A percentile compares a stretch with the other conserved stretches of the same genome.
These are phyloP conservation scores for Tangara arthus DNA, from an alignment of 2,797 vertebrate genomes.

Conservation along the genomic window DNA sequence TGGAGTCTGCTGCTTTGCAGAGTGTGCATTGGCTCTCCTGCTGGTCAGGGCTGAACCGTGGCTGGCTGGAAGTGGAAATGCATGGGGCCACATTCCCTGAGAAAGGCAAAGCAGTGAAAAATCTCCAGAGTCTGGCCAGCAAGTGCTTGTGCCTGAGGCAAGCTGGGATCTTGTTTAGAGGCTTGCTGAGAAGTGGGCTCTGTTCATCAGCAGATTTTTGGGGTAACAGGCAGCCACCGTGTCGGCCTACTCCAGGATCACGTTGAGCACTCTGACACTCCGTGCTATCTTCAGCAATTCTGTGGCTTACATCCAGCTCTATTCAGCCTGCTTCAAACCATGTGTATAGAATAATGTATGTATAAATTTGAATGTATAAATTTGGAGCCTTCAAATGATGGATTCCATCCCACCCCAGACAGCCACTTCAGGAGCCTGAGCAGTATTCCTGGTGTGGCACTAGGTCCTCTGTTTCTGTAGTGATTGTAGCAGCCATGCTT, in stretches of 20 bases:
- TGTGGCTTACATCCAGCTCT: background rate
- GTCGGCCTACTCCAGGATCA: background rate
- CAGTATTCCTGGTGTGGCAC: background rate
- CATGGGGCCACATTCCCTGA: fast-evolving
- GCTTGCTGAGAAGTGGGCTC: background rate
- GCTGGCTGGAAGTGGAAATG: background rate
- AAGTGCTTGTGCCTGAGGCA: background rate
- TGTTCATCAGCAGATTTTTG: background rate
- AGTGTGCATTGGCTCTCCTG: fast-evolving
- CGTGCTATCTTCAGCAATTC: background rate
- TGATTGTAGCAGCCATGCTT: fast-evolving
- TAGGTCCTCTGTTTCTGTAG: background rate
- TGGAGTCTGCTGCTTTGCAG: background rate
- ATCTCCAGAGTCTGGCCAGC: background rate
- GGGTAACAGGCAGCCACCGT: fast-evolving
- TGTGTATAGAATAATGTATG: background rate
- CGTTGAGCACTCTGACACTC: background rate
- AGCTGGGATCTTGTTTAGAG: background rate
- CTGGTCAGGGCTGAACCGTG: background rate
- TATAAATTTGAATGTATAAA: background rate
- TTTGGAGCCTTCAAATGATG: background rate
- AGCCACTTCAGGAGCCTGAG: background rate
- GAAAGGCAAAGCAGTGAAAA: background rate
- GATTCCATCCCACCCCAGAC: background rate
- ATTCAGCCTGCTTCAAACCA: background rate